phyloP scores from a whole-genome alignment of 2,888 invertebrate species.

The Chelonus formosanus region DNA sequence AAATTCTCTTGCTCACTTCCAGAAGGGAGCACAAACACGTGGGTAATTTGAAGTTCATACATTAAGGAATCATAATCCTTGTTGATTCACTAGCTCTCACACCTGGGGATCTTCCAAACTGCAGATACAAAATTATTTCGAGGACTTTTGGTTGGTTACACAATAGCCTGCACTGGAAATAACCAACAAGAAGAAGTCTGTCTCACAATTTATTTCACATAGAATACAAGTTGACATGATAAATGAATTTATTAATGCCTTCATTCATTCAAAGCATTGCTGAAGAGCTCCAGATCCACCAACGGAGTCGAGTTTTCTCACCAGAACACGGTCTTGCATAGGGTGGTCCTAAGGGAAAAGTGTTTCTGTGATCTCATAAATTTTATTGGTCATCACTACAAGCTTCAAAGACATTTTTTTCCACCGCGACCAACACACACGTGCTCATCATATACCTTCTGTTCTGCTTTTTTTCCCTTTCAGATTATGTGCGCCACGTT shows the following conservation, averaged over 20 bases:
- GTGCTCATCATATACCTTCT: constrained; percentile 22
- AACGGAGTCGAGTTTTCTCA: constrained; percentile 12
- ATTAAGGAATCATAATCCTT: constrained; percentile 17
- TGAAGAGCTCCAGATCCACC: constrained; percentile 4
- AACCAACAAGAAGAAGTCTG: constrained; percentile 7
- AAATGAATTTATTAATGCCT: constrained; percentile 3
- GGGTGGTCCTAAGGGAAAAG: constrained; percentile 31
- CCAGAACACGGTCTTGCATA: constrained; percentile 28
- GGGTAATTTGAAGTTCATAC: constrained; percentile 21
- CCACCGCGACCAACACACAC: constrained; percentile 34
- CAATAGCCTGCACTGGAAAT: neutral
- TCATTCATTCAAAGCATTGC: constrained; percentile 3
- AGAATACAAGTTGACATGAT: constrained; percentile 5
- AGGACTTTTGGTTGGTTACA: constrained; percentile 1
- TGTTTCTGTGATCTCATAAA: constrained; percentile 42
- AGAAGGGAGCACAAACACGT: neutral
- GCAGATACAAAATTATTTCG: constrained; percentile 29
- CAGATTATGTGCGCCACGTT: constrained; percentile 51
- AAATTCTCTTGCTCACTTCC: constrained; percentile 10
- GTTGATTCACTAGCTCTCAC: constrained; percentile 10
- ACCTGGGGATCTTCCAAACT: constrained; percentile 36
- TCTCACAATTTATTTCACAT: constrained; percentile 13
- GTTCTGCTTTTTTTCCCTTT: constrained; percentile 33
- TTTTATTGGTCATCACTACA: constrained; percentile 36
- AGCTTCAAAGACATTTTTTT: constrained; percentile 25